Evolutionary conservation across 2,888 invertebrate species (phyloP).

Genomic region (Amiota communis): DNA sequence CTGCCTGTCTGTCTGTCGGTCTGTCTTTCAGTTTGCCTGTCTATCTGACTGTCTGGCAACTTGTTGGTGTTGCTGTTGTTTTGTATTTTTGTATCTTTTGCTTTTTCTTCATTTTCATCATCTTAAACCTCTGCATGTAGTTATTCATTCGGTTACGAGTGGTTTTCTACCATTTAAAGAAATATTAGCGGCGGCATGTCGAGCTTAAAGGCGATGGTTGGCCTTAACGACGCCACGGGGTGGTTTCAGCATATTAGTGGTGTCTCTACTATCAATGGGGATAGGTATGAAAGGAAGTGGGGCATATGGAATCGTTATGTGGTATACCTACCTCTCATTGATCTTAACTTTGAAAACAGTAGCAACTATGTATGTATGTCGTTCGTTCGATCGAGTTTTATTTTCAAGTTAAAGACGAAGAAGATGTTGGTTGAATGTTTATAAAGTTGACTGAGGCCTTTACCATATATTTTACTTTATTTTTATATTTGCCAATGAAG

Average conservation of each 20-base stretch:
- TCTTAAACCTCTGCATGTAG: too few species aligned
- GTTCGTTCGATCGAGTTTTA: slow-evolving; percentile 16
- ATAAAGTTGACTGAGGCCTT: slow-evolving; percentile 32
- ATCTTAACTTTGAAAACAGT: slow-evolving; percentile 70
- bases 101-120: background rate
- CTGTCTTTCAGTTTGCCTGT: background rate
- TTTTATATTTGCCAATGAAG: slow-evolving; percentile 31
- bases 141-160: background rate
- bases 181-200: too few species aligned
- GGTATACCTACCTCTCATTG: slow-evolving; percentile 54
- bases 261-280: too few species aligned
- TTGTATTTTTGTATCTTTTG: slow-evolving; percentile 6
- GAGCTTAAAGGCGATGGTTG: too few species aligned
- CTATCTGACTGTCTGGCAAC: background rate
- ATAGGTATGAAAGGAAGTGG: too few species aligned
- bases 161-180: slow-evolving; percentile 8
- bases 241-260: too few species aligned
- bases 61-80: background rate
- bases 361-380: slow-evolving; percentile 52
- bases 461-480: background rate
- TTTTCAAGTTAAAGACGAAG: slow-evolving; percentile 12
- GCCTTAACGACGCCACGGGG: too few species aligned
- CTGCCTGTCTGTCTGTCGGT: too few species aligned
- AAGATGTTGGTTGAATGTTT: background rate
- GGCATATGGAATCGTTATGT: too few species aligned